These are phyloP conservation scores for Watsonalla cultraria DNA, from an alignment of 2,888 invertebrate genomes.

Conservation along the genomic window DNA sequence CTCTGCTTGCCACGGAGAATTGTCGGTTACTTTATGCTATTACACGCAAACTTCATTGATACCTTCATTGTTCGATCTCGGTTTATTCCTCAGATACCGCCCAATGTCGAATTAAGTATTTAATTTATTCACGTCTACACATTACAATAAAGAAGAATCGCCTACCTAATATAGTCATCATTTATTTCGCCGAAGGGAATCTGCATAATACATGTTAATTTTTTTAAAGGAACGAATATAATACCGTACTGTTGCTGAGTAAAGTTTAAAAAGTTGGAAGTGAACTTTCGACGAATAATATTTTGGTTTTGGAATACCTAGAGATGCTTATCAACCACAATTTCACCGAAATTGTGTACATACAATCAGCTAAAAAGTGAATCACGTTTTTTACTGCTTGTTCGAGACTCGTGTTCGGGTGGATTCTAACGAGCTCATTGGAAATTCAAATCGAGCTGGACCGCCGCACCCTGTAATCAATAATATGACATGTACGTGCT, in stretches of 20 bases:
- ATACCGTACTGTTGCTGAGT: too few species aligned
- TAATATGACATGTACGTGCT: constrained; percentile 76
- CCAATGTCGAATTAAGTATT: neutral
- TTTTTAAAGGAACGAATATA: too few species aligned
- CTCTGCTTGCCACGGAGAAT: constrained; percentile 37
- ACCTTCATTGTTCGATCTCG: constrained; percentile 26
- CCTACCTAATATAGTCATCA: neutral
- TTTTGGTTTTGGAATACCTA: too few species aligned
- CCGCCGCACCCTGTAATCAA: constrained; percentile 72
- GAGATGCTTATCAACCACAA: constrained; percentile 6
- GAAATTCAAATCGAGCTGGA: constrained; percentile 73
- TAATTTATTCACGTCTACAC: neutral
- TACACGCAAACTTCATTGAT: constrained; percentile 39
- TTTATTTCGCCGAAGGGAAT: neutral
- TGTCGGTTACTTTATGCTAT: constrained; percentile 39
- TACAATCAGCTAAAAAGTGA: constrained; percentile 56
- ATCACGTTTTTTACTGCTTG: constrained; percentile 63
- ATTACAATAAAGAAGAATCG: too few species aligned
- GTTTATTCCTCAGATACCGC: constrained; percentile 8
- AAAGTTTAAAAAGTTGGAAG: too few species aligned
- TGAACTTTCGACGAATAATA: too few species aligned
- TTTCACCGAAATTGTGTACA: constrained; percentile 43
- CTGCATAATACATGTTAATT: neutral
- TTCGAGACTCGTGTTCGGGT: constrained; percentile 51
- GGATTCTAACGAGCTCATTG: constrained; percentile 75